These are phyloP conservation scores for Porites lutea DNA, from an alignment of 64 coral and sea anemone species.

Conservation along the genomic window DNA sequence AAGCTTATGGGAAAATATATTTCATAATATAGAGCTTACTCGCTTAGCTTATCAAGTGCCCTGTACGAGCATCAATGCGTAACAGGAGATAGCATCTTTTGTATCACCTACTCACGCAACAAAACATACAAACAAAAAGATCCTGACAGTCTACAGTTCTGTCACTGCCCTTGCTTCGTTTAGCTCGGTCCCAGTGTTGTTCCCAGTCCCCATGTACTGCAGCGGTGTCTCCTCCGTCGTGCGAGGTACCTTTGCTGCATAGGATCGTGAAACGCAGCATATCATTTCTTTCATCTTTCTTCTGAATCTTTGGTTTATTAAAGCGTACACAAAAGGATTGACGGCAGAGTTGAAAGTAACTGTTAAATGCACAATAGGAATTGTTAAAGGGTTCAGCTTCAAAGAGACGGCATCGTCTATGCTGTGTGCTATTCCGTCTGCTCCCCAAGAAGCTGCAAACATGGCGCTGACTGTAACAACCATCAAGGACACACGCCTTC, in stretches of 20 bases:
- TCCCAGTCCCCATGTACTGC: no score
- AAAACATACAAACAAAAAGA: no score
- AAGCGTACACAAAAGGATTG: conserved; percentile 42
- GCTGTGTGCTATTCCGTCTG: conserved; percentile 19
- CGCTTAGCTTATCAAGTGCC: no score
- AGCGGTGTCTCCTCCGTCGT: no score
- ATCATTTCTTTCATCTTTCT: background rate
- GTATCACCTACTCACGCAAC: no score
- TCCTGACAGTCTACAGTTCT: no score
- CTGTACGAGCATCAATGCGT: no score
- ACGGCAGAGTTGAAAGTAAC: conserved; percentile 41
- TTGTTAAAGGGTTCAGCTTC: background rate
- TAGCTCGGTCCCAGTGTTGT: no score
- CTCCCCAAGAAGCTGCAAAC: conserved; percentile 14
- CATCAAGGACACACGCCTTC: conserved; percentile 44
- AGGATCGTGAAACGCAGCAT: background rate
- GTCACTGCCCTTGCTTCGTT: no score
- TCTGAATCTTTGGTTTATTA: conserved; percentile 43
- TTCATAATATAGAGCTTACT: no score
- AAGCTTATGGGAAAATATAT: no score
- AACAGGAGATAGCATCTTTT: no score
- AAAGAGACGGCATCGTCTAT: background rate
- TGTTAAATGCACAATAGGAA: conserved; percentile 28
- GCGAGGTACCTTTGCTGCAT: background rate
- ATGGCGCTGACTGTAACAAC: conserved; percentile 31